Evolutionary conservation across 2,113 vertebrate genomes (phyloP).

Genomic region (Shinisaurus crocodilurus): DNA sequence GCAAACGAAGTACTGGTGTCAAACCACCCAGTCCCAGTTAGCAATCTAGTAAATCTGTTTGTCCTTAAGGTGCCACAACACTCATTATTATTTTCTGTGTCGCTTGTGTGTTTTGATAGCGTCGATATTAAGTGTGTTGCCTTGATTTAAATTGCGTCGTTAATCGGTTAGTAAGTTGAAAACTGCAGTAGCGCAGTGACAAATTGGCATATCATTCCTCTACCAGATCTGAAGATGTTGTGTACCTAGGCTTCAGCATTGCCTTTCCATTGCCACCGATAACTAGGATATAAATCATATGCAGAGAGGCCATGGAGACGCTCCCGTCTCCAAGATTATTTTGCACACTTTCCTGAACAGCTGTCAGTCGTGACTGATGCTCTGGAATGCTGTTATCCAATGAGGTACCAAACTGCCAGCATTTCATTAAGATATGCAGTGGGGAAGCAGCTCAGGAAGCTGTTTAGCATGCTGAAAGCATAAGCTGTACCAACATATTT

Average conservation of each 20-base stretch:
- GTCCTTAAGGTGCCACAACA: not conserved
- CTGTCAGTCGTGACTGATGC: constrained; percentile 31
- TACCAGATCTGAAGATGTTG: not conserved
- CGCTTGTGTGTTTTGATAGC: not conserved
- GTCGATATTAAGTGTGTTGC: not conserved
- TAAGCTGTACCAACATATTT: constrained; percentile 10
- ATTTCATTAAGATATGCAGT: constrained; percentile 34
- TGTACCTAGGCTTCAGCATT: not conserved
- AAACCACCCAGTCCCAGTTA: not conserved
- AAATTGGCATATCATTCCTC: not conserved
- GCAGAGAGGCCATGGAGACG: not conserved
- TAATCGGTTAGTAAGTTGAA: not conserved
- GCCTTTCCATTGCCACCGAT: not conserved
- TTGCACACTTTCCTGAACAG: constrained; percentile 11
- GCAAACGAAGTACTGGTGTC: too few species aligned
- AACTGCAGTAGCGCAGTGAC: not conserved
- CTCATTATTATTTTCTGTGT: not conserved
- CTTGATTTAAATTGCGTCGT: not conserved
- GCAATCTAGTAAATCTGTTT: not conserved
- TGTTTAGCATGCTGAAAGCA: constrained; percentile 15
- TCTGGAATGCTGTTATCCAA: constrained; percentile 23
- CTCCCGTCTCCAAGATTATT: constrained; percentile 5
- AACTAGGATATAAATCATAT: constrained; percentile 22
- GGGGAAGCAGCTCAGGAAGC: not conserved
- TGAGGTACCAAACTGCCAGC: constrained; percentile 16